Percentiles rank a stretch among this genome's conserved stretches.
Evolutionary conservation across 64 coral and sea anemone species (phyloP).

Genomic region (Exaiptasia diaphana): DNA sequence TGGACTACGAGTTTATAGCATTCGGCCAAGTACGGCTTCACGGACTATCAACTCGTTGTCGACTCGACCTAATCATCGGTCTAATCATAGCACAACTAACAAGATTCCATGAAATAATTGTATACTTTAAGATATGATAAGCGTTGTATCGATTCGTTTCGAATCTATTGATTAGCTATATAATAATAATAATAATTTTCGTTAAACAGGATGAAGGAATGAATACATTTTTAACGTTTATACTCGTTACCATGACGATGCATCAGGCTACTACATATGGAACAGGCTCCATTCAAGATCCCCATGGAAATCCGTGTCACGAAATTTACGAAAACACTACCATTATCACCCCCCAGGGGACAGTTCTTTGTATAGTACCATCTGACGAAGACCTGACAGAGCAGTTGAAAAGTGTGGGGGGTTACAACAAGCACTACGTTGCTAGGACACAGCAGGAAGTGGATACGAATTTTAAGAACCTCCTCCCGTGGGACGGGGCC

Average conservation of each 20-base stretch:
- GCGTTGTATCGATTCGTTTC: too few relatives aligned
- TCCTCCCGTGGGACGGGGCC: constrained; percentile 26
- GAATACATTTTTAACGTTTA: neutral
- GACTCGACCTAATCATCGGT: too few relatives aligned
- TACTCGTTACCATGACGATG: neutral
- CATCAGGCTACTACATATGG: neutral
- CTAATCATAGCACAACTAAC: too few relatives aligned
- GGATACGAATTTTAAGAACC: constrained; percentile 20
- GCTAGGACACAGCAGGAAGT: constrained; percentile 50
- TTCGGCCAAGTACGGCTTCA: too few relatives aligned
- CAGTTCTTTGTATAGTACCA: constrained; percentile 46
- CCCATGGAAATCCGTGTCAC: constrained; percentile 16
- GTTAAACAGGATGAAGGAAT: too few relatives aligned
- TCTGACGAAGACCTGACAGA: constrained; percentile 34
- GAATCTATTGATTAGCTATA: too few relatives aligned
- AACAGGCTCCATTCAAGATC: neutral
- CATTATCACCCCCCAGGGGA: neutral
- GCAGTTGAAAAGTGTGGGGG: constrained; percentile 58
- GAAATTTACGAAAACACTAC: constrained; percentile 7
- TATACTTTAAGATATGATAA: too few relatives aligned
- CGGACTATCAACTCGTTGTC: too few relatives aligned
- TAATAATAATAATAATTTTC: too few relatives aligned
- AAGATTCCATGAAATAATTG: too few relatives aligned
- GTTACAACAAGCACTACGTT: constrained; percentile 57
- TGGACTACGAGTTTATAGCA: too few relatives aligned